Base-by-base conservation (phyloP, 2,888 invertebrate species). In the Limnephilus lunatus region DNA sequence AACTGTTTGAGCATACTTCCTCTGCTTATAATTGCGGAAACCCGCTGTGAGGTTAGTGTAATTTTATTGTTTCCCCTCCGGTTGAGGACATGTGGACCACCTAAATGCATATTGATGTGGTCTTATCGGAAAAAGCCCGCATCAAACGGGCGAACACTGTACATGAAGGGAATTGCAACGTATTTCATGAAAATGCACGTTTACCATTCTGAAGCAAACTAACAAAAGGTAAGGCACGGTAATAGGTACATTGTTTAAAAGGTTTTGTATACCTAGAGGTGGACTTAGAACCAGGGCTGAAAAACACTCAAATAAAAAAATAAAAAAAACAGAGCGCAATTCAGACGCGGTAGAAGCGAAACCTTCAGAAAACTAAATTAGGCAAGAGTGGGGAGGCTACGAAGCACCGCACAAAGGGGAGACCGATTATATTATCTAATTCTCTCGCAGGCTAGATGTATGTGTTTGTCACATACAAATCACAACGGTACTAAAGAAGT, bases 81-180 rank as follows among this genome's bases (percentile, higher is more conserved):
- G 30, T 86, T 25, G 53, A 86, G 48, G 86, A 30, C 39, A 30
- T 30, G 48, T 48, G 35, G 86, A 48, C 86, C 44, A 83, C 83
- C 83, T 83, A 44, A 86, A 86, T 86, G 86, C 86, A 86, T 86
- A 48, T n/a, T 68, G 53, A 48, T 86, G 30, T 31, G 25, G n/a
- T 48, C 86, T 86, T 86, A 86, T 86, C 86, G 44, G 86, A 86
- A 44, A 48, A 48, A 0, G 30, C 86, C 86, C 86, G 86, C 86
- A 86, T 86, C 25, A 11, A 68, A 68, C 68, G n/a, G 68, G 86
- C 44, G 48, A 44, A 35, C 44, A 53, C 14, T 53, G 86, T 30
- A 53, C 86, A n/a, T n/a, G 68, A 68, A 39, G 86, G 86, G 86
- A 86, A 86, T 39, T 86, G 86, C 53, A 86, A 83, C 83, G 83